Base-by-base conservation (phyloP, 2,797 vertebrate species). In the Ctenosaura bakeri region DNA sequence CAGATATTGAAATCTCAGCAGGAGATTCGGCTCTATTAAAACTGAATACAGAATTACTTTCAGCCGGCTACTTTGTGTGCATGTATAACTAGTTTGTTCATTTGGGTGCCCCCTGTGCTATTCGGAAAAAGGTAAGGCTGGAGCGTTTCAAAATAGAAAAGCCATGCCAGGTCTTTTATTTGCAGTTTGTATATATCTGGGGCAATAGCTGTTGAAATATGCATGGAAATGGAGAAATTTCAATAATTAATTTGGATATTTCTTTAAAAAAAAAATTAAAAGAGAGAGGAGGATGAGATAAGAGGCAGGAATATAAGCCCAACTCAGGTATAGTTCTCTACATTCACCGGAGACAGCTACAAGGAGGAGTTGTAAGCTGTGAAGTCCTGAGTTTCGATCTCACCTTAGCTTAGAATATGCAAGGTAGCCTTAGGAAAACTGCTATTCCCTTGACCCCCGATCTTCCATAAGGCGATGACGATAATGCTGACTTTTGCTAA, bases 1-100 rank as follows among this genome's bases (percentile, higher is more conserved):
- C 95, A 96, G 95, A 97, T 96, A 97, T 96, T 96, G 96, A 97
- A 97, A 97, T 97, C 97, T 97, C 97, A 97, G 96, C 96, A 96
- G 97, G 97, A 96, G 97, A 95, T 92, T 95, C 95, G 91, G 95
- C 95, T 97, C 96, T 94, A 97, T 97, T 97, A 97, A 97, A 97
- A 97, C 95, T 94, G 96, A 96, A 97, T 95, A 96, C 95, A 96
- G 95, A 97, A 97, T 97, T 95, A 96, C 95, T 95, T 96, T 94
- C 96, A 91, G 95, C 92, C 93, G 90, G 94, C 88, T 95, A 93
- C 94, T 94, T 94, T 93, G 88, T 92, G 90, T 95, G 94, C 95
- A 95, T 95, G 94, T 93, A 93, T 95, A 95, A 94, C 94, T 94
- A 95, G 95, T 94, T 95, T 91, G 94, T 93, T 94, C 95, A 50